phyloP scores from a whole-genome alignment of 2,797 vertebrate genomes.

The Helostoma temminkii region DNA sequence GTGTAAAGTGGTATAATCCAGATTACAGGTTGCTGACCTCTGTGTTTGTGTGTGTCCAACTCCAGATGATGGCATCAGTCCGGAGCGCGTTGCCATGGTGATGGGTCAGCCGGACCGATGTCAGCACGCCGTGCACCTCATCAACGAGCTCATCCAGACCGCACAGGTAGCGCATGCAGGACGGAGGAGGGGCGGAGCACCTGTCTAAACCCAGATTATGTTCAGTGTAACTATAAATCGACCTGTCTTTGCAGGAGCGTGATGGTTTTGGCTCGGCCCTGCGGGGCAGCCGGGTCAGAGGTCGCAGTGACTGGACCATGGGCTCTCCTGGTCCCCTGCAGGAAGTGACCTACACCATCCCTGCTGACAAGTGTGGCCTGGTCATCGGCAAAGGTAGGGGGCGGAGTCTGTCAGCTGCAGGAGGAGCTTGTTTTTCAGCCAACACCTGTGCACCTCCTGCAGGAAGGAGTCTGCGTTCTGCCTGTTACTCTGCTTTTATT shows the following conservation, averaged over 20 bases:
- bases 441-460: no score
- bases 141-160: constrained; percentile 95
- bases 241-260: constrained; percentile 85
- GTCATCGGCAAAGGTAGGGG: constrained; percentile 97
- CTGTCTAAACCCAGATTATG: neutral
- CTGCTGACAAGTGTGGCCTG: constrained; percentile 97
- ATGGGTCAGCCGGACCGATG: constrained; percentile 97
- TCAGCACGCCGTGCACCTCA: constrained; percentile 95
- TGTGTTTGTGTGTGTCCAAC: neutral
- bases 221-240: neutral
- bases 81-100: constrained; percentile 95
- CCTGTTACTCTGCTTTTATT: no score
- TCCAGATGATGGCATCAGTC: constrained; percentile 95
- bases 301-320: constrained; percentile 93
- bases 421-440: no score
- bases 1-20: neutral
- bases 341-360: constrained; percentile 97
- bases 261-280: constrained; percentile 92
- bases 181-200: neutral
- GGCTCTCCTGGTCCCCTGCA: constrained; percentile 92
- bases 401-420: constrained; percentile 1
- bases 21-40: neutral
- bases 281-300: constrained; percentile 88
- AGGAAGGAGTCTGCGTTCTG: no score
- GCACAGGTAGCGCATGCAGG: constrained; percentile 87